phyloP scores from a whole-genome alignment of 2,113 vertebrate species.

The Raphicerus campestris region DNA sequence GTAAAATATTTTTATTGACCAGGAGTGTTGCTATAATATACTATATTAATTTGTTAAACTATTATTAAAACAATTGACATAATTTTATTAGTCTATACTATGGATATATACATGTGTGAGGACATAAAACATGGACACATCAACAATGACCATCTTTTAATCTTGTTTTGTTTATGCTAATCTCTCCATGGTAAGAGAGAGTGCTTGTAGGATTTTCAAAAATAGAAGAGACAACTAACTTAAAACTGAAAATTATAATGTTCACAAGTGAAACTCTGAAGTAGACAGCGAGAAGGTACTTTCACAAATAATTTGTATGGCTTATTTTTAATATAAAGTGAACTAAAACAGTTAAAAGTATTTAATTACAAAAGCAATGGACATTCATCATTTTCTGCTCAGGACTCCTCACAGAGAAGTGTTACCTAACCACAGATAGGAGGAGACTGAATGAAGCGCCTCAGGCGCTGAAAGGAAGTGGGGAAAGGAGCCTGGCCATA shows the following conservation, averaged over 20 bases:
- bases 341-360: neutral
- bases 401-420: neutral
- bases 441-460: neutral
- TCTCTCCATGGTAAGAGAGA: neutral
- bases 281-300: neutral
- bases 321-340: neutral
- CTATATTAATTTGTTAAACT: neutral
- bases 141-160: neutral
- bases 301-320: neutral
- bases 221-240: neutral
- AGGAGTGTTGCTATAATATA: neutral
- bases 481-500: neutral
- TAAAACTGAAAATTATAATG: neutral
- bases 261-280: neutral
- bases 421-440: neutral
- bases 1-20: neutral
- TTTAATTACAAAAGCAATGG: neutral
- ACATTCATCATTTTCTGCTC: accelerated
- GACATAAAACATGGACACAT: neutral
- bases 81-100: neutral
- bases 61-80: neutral
- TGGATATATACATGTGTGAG: neutral
- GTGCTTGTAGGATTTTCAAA: neutral
- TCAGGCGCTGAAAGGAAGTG: neutral
- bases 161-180: neutral